Percentiles rank a stretch among this genome's conserved stretches.
Conservation (phyloP, 30 jellyfish, hydroid and myxozoan species). For the Sanderia malayensis region DNA sequence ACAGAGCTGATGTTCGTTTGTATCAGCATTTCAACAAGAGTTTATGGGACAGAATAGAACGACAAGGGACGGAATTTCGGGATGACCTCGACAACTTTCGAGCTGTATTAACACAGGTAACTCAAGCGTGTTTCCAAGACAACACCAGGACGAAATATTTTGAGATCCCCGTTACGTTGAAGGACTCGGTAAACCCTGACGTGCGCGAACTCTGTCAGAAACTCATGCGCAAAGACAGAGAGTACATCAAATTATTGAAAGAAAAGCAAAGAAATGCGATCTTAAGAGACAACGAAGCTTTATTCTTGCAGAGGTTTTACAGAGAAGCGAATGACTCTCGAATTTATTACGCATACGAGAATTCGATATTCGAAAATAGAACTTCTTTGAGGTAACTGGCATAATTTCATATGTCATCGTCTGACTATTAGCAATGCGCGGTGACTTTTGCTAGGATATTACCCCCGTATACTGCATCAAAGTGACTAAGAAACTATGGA, state of each 20-base stretch:
- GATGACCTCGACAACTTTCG: constrained; percentile 60
- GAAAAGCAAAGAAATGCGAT: constrained; percentile 18
- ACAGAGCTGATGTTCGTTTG: constrained; percentile 70
- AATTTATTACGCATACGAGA: constrained; percentile 8
- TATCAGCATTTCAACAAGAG: constrained; percentile 77
- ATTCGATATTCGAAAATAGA: not conserved
- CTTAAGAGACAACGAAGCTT: not conserved
- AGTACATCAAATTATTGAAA: constrained; percentile 27
- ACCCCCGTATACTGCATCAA: no score
- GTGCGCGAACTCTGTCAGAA: constrained; percentile 20
- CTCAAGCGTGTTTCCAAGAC: constrained; percentile 57
- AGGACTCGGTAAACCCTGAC: constrained; percentile 33
- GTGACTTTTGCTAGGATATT: no score
- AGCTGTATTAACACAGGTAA: constrained; percentile 36
- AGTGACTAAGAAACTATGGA: no score
- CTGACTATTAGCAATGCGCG: no score
- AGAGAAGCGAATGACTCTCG: constrained; percentile 17
- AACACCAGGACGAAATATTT: constrained; percentile 33
- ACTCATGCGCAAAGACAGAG: constrained; percentile 20
- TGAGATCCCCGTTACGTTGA: constrained; percentile 42
- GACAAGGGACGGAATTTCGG: constrained; percentile 57
- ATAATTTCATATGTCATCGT: no score
- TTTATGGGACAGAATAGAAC: constrained; percentile 78
- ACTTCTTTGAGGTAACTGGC: no score
- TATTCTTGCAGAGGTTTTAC: not conserved